Evolutionary conservation across 2,797 vertebrate genomes (phyloP), one percentile per base, ranked within the genome.

Genomic region (Neopelma chrysocephalum): DNA sequence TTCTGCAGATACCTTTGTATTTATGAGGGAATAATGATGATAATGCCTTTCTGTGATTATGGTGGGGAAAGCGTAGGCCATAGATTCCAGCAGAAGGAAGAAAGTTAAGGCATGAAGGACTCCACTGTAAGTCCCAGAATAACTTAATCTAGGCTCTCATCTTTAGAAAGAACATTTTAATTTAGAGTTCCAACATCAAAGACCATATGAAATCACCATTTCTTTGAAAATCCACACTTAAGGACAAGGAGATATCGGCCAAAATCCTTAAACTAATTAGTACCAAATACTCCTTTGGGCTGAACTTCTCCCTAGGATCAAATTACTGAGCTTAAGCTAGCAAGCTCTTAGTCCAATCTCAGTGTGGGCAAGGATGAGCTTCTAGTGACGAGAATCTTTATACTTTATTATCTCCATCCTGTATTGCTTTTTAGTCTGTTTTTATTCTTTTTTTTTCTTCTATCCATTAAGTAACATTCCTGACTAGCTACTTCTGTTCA

Each of bases 121-220:
- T 87, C 36, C 38, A 70, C 68, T 90, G 3, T 32, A 95, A 94
- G 0, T 79, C 70, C 79, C 70, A 70, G 56, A 90, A 76, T 94
- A 94, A 88, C 91, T 95, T 96, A 89, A 92, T 96, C 82, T 84
- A 88, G 57, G 56, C 32, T 89, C 91, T 95, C 93, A 92, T 92
- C 91, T 89, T 94, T 61, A 87, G 75, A 94, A 93, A 90, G 95
- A 93, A 90, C 93, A 93, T 82, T 95, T 96, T 92, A 84, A 96
- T 94, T 95, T 82, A 95, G 77, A 84, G 43, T 89, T 89, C 48
- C 73, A 94, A 48, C 68, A 93, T 82, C 90, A 94, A 96, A 94
- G 56, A 92, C 66, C 53, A 40, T n/a, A 90, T 25, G 45, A 96
- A 95, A 94, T 89, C 86, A 86, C 47, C 26, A 73, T 79, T 79